These are phyloP conservation scores for Parotia lawesii DNA, from an alignment of 2,113 vertebrate species.

Conservation along the genomic window DNA sequence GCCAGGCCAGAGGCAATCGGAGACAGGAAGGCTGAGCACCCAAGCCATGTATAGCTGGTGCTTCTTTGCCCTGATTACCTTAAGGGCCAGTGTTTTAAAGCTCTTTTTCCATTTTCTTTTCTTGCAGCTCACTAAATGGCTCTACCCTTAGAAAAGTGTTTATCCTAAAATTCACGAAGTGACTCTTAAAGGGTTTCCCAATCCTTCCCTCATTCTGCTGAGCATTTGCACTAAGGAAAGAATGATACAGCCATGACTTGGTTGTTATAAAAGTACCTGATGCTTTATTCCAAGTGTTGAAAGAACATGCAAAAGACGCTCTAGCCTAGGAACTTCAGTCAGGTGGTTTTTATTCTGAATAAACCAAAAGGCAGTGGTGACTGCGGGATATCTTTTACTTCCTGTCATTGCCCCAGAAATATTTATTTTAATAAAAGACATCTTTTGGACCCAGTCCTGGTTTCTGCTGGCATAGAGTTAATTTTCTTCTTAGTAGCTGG, in stretches of 20 bases:
- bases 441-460: background rate
- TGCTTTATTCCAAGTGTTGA: background rate
- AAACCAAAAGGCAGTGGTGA: background rate
- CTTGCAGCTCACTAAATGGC: background rate
- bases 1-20: background rate
- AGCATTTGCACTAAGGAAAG: background rate
- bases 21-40: background rate
- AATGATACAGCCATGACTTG: background rate
- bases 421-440: background rate
- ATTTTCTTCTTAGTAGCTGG: background rate
- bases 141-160: background rate
- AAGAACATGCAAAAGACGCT: background rate
- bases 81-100: background rate
- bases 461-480: background rate
- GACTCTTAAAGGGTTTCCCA: background rate
- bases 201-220: background rate
- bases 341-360: background rate
- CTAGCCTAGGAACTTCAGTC: background rate
- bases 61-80: background rate
- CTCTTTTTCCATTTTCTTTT: background rate
- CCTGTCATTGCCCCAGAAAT: background rate
- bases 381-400: background rate
- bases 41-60: background rate
- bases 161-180: background rate
- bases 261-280: background rate